Conservation (phyloP, 2,113 vertebrate species). For the Morone saxatilis region DNA sequence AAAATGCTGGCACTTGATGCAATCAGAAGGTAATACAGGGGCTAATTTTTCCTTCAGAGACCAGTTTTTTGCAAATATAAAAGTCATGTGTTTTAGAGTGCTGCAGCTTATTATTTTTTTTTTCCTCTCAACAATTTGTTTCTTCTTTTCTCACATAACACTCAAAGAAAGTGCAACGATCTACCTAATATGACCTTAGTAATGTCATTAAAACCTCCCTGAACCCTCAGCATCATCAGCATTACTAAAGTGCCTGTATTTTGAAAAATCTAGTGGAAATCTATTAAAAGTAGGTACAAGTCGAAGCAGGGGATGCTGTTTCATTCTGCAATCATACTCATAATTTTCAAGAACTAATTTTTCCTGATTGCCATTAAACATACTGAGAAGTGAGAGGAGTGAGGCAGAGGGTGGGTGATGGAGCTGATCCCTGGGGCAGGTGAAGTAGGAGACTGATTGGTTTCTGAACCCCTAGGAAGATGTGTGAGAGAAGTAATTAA, state of each 20-base stretch:
- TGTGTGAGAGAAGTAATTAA: constrained; percentile 34
- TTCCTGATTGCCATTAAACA: constrained; percentile 55
- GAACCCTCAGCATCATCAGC: constrained; percentile 5
- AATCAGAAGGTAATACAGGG: constrained; percentile 55
- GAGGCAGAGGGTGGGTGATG: constrained; percentile 37
- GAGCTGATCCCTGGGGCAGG: constrained; percentile 40
- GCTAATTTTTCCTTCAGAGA: constrained; percentile 33
- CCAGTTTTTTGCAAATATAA: constrained; percentile 20
- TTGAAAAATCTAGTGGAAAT: constrained; percentile 8
- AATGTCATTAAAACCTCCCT: neutral
- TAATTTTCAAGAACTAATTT: constrained; percentile 40
- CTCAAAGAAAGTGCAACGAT: neutral
- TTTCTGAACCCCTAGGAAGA: constrained; percentile 29
- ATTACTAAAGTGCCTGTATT: neutral
- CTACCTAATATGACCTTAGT: neutral
- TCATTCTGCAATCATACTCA: constrained; percentile 35
- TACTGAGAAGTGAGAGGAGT: constrained; percentile 20
- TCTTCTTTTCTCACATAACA: neutral
- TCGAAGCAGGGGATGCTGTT: neutral
- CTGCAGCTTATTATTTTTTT: neutral
- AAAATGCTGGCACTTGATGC: constrained; percentile 33
- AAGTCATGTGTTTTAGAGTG: constrained; percentile 20
- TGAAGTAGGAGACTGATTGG: constrained; percentile 49
- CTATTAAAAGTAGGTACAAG: constrained; percentile 6
- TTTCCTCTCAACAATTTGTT: neutral